A percentile compares a stretch with the other conserved stretches of the same genome.
These are phyloP conservation scores for Ormia ochracea DNA, from an alignment of 2,888 invertebrate species.

Conservation along the genomic window DNA sequence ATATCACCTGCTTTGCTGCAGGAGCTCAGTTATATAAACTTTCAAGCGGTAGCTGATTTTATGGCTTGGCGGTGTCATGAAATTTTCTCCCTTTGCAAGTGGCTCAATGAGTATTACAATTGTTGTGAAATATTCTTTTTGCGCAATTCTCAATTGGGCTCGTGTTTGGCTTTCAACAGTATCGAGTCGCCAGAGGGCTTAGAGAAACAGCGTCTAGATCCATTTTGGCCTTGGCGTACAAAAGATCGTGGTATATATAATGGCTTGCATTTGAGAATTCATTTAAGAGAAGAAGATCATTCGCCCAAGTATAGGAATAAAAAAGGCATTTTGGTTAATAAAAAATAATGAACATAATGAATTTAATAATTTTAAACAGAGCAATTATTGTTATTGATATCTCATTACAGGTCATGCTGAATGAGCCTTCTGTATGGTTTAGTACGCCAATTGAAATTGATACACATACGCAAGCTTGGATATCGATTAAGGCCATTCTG, in stretches of 20 bases:
- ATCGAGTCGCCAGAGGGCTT: slow-evolving; percentile 63
- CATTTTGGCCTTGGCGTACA: slow-evolving; percentile 64
- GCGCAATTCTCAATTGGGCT: slow-evolving; percentile 76
- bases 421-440: slow-evolving; percentile 69
- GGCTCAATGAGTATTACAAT: slow-evolving; percentile 72
- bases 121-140: slow-evolving; percentile 77
- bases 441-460: slow-evolving; percentile 63
- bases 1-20: neutral
- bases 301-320: slow-evolving; percentile 60
- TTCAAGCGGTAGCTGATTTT: slow-evolving; percentile 69
- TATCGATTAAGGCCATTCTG: slow-evolving; percentile 67
- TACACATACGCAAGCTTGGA: slow-evolving; percentile 64
- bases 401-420: slow-evolving; percentile 63
- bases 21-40: slow-evolving; percentile 64
- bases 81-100: slow-evolving; percentile 74
- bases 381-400: neutral
- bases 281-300: slow-evolving; percentile 66
- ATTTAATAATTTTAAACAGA: no score
- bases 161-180: slow-evolving; percentile 78
- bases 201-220: slow-evolving; percentile 59
- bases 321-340: slow-evolving; percentile 63
- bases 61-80: slow-evolving; percentile 76
- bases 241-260: slow-evolving; percentile 62
- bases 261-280: slow-evolving; percentile 66
- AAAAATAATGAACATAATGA: neutral